A percentile compares a stretch with the other conserved stretches of the same genome.
These are phyloP conservation scores for Phymatocera aterrima DNA, from an alignment of 2,888 invertebrate species.

Conservation along the genomic window DNA sequence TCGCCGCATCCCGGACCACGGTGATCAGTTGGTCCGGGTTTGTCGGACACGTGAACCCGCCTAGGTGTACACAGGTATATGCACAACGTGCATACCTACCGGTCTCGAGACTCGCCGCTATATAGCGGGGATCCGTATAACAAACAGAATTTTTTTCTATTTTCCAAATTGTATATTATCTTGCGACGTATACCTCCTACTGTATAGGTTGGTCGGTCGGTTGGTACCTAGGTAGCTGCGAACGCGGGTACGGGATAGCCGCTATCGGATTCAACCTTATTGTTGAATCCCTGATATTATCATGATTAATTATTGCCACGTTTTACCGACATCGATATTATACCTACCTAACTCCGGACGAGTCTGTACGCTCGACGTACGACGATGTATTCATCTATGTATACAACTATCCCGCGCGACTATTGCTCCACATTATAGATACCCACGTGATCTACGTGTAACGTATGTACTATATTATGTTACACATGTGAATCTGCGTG, in stretches of 20 bases:
- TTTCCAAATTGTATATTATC: conserved; percentile 26
- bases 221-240: too few species aligned
- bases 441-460: too few species aligned
- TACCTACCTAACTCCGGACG: not conserved
- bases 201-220: too few species aligned
- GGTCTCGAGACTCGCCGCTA: too few species aligned
- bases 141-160: not conserved
- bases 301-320: conserved; percentile 71
- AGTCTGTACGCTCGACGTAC: too few species aligned
- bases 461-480: too few species aligned
- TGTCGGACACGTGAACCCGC: not conserved
- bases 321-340: conserved; percentile 62
- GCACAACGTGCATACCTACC: not conserved
- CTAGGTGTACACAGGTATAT: not conserved
- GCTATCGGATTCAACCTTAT: conserved; percentile 29
- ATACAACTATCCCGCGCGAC: too few species aligned
- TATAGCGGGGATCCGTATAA: not conserved
- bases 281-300: conserved; percentile 58
- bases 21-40: not conserved
- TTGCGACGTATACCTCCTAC: too few species aligned
- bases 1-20: not conserved
- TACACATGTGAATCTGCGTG: too few species aligned
- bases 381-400: too few species aligned
- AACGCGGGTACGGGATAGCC: conserved; percentile 19
- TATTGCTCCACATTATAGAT: too few species aligned